These are phyloP conservation scores for Unio pictorum DNA, from an alignment of 2,888 invertebrate species.

Conservation along the genomic window DNA sequence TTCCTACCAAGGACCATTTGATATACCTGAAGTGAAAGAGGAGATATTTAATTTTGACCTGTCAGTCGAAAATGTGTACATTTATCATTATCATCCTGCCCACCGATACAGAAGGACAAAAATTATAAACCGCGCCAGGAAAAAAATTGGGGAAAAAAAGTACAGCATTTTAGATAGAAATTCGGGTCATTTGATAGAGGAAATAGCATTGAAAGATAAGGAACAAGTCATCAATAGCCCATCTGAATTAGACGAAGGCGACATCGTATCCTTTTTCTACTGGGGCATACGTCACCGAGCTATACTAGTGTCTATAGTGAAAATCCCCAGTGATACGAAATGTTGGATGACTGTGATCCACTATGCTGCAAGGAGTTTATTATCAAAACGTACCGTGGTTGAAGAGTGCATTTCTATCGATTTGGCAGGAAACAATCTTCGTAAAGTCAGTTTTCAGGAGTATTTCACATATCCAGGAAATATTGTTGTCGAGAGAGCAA, in stretches of 20 bases:
- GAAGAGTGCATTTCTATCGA: conserved; percentile 10
- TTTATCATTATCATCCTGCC: conserved; percentile 12
- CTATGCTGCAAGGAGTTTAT: conserved; percentile 10
- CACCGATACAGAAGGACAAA: conserved; percentile 6
- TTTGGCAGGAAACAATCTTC: conserved; percentile 4
- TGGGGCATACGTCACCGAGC: conserved; percentile 15
- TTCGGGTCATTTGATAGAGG: conserved; percentile 11
- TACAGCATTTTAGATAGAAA: conserved; percentile 6
- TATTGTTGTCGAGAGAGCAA: conserved; percentile 10
- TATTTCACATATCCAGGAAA: conserved; percentile 7
- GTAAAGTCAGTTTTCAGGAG: conserved; percentile 11
- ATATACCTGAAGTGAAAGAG: conserved; percentile 7
- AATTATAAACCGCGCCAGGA: conserved; percentile 12
- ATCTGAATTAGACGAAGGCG: conserved; percentile 9
- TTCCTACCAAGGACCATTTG: background rate
- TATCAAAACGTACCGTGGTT: conserved; percentile 8
- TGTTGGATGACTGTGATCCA: conserved; percentile 10
- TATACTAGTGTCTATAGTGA: conserved; percentile 2
- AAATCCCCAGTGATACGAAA: conserved; percentile 4
- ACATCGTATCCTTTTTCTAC: conserved; percentile 13
- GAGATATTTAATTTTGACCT: conserved; percentile 16
- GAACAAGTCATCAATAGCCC: conserved; percentile 3
- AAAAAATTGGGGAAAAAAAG: conserved; percentile 9
- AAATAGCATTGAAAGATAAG: conserved; percentile 9
- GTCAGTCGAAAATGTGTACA: conserved; percentile 14